phyloP scores from a whole-genome alignment of 2,888 invertebrate species.

The Dynastes maya region DNA sequence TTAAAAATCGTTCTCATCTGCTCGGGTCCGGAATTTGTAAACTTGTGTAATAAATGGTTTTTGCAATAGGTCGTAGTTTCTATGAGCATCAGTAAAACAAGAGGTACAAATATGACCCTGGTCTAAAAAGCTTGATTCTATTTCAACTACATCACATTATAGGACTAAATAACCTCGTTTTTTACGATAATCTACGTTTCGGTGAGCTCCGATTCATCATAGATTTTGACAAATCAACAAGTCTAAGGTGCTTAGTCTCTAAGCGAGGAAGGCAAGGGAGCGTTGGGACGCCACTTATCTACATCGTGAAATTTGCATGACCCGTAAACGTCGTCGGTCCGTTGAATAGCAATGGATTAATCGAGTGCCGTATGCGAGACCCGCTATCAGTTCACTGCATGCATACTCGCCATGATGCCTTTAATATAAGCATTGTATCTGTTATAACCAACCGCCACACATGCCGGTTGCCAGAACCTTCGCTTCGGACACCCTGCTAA shows the following conservation, averaged over 20 bases:
- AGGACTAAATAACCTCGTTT: constrained; percentile 1
- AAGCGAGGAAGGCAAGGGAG: constrained; percentile 47
- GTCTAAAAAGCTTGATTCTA: neutral
- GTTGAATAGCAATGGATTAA: constrained; percentile 61
- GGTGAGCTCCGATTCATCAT: constrained; percentile 41
- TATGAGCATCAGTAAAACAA: no score
- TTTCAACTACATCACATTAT: neutral
- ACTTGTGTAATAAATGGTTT: no score
- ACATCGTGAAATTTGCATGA: constrained; percentile 60
- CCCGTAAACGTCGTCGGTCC: constrained; percentile 56
- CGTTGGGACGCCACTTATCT: constrained; percentile 56
- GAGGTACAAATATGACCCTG: neutral
- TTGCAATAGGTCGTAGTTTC: no score
- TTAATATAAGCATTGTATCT: constrained; percentile 52
- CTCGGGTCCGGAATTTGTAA: no score
- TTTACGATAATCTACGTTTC: constrained; percentile 13
- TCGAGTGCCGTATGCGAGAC: constrained; percentile 56
- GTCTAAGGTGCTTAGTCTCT: constrained; percentile 58
- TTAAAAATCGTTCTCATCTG: no score
- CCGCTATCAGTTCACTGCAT: constrained; percentile 59
- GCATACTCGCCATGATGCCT: constrained; percentile 55
- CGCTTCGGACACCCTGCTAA: neutral
- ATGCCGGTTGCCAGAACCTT: constrained; percentile 36
- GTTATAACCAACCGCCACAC: constrained; percentile 41
- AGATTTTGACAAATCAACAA: constrained; percentile 58